Evolutionary conservation across 2,113 vertebrate species (phyloP).

Genomic region (Paedocypris sp.): DNA sequence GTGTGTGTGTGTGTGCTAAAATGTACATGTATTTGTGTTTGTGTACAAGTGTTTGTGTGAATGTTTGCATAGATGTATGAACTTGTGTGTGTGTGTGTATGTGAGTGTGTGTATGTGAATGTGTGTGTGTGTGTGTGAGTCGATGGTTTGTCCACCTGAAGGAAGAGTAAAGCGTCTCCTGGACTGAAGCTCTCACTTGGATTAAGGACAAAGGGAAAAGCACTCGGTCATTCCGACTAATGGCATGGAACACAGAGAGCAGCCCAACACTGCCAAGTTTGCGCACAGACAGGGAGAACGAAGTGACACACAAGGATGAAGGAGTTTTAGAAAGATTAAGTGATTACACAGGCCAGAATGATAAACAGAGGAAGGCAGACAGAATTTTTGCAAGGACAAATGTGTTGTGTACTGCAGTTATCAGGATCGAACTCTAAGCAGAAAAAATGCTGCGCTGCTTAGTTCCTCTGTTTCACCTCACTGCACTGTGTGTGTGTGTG

Average conservation of each 20-base stretch:
- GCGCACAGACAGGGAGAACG: background rate
- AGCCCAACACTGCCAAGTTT: constrained; percentile 18
- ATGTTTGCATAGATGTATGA: background rate
- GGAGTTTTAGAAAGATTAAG: background rate
- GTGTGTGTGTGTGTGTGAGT: background rate
- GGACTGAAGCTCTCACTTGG: constrained; percentile 27
- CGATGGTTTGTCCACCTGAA: constrained; percentile 1
- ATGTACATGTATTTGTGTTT: too few relatives aligned
- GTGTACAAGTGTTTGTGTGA: too few relatives aligned
- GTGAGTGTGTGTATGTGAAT: background rate
- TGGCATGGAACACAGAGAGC: constrained; percentile 18
- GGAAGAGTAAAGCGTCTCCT: constrained; percentile 31
- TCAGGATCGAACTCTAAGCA: constrained; percentile 42
- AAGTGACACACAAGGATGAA: constrained; percentile 2
- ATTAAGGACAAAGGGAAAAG: constrained; percentile 41
- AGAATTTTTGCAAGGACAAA: constrained; percentile 42
- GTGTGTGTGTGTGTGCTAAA: too few relatives aligned
- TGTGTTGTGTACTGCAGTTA: constrained; percentile 39
- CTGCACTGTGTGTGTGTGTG: constrained; percentile 16
- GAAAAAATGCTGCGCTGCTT: constrained; percentile 36
- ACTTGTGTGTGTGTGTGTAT: background rate
- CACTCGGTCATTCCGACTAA: constrained; percentile 34
- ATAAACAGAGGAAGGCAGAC: constrained; percentile 5
- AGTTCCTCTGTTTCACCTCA: constrained; percentile 18
- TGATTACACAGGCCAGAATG: background rate